A percentile compares a stretch with the other conserved stretches of the same genome.
Evolutionary conservation across 2,888 invertebrate species (phyloP).

Genomic region (Rotaria sp.): DNA sequence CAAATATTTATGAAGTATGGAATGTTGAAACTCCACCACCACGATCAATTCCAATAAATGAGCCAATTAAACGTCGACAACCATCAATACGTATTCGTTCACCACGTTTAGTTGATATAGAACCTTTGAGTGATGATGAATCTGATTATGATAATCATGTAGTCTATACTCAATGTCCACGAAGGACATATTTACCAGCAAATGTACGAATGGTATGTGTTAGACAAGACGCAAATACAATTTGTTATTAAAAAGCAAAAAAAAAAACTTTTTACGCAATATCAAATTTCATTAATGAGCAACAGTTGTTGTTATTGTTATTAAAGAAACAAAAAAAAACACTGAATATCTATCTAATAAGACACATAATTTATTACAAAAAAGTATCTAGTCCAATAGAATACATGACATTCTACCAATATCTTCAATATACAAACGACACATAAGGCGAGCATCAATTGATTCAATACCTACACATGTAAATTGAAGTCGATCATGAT

Average conservation of each 20-base stretch:
- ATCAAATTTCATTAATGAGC: background rate
- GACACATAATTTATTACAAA: background rate
- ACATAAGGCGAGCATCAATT: background rate
- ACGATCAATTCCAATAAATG: no score
- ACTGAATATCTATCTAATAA: background rate
- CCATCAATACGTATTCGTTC: no score
- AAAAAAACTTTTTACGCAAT: background rate
- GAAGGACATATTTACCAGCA: background rate
- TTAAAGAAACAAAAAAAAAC: background rate
- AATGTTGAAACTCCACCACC: background rate
- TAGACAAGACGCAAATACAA: background rate
- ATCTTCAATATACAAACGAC: background rate
- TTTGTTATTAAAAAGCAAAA: background rate
- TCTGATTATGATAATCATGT: background rate
- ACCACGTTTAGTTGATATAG: background rate
- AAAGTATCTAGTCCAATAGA: background rate
- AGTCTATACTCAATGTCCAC: background rate
- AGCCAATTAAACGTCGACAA: no score
- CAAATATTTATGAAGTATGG: background rate
- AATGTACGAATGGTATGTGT: background rate
- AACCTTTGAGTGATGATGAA: background rate
- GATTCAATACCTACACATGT: background rate
- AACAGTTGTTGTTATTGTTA: background rate
- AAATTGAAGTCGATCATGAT: slow-evolving; percentile 14
- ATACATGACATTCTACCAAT: background rate